These are phyloP conservation scores for Ochotona curzoniae DNA, from an alignment of 2,113 vertebrate genomes.

Conservation along the genomic window DNA sequence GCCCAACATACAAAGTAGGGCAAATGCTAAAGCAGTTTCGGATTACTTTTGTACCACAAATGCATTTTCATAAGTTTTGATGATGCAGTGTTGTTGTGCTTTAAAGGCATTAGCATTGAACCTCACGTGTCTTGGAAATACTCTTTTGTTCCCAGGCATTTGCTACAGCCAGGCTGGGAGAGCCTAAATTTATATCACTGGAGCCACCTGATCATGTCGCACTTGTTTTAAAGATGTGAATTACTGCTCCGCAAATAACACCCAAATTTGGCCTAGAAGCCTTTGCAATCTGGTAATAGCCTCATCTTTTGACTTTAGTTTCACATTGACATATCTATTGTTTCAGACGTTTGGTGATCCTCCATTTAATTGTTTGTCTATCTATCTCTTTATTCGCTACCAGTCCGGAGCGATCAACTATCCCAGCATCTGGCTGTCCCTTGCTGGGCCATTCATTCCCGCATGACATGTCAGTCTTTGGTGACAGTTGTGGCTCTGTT, in stretches of 20 bases:
- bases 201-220: neutral
- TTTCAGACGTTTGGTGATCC: neutral
- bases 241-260: neutral
- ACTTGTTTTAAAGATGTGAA: neutral
- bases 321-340: neutral
- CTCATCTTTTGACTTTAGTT: neutral
- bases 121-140: slow-evolving; percentile 1
- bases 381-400: neutral
- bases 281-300: neutral
- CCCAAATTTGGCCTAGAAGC: neutral
- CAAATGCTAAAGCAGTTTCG: neutral
- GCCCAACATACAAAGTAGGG: neutral
- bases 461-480: too few relatives aligned
- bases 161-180: neutral
- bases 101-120: neutral
- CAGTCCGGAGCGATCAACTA: neutral
- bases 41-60: neutral
- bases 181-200: neutral
- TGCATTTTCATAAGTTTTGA: neutral
- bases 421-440: neutral
- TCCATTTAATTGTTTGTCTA: too few relatives aligned
- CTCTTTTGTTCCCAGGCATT: neutral
- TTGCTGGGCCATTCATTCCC: neutral
- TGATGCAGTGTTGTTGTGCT: too few relatives aligned
- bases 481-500: neutral